Conservation (phyloP, 2,888 invertebrate genomes). For the Apamea anceps region DNA sequence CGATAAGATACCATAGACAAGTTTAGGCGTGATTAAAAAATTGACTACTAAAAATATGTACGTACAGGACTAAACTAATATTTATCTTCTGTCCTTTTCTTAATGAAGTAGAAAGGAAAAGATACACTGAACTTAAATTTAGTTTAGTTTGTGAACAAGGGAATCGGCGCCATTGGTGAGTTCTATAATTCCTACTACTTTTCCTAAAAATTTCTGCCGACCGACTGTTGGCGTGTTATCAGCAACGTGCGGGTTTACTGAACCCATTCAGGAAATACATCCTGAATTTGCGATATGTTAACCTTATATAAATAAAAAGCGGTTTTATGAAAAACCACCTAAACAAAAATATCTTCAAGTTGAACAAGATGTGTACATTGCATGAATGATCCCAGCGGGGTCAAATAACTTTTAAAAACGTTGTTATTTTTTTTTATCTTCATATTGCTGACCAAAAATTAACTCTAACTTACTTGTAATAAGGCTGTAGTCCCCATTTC, state of each 20-base stretch:
- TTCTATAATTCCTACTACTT: neutral
- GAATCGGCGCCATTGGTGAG: no score
- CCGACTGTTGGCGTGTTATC: neutral
- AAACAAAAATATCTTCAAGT: conserved; percentile 7
- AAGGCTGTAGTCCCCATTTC: conserved; percentile 61
- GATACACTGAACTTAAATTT: no score
- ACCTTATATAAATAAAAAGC: neutral
- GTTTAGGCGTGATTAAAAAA: no score
- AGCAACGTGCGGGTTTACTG: neutral
- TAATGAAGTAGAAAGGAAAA: no score
- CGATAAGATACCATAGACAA: no score
- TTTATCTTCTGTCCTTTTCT: no score
- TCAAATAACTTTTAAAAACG: neutral
- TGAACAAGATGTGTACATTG: conserved; percentile 9
- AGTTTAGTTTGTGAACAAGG: no score
- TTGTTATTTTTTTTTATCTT: neutral
- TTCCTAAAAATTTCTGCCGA: neutral
- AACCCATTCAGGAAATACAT: neutral
- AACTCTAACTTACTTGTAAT: conserved; percentile 54
- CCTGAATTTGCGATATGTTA: neutral
- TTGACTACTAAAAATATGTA: no score
- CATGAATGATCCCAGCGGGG: neutral
- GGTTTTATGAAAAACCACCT: neutral
- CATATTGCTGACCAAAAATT: neutral
- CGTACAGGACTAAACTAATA: no score